A percentile compares a stretch with the other conserved stretches of the same genome.
Evolutionary conservation across 2,888 invertebrate species (phyloP).

Genomic region (Himalopsyche kuldschensis): DNA sequence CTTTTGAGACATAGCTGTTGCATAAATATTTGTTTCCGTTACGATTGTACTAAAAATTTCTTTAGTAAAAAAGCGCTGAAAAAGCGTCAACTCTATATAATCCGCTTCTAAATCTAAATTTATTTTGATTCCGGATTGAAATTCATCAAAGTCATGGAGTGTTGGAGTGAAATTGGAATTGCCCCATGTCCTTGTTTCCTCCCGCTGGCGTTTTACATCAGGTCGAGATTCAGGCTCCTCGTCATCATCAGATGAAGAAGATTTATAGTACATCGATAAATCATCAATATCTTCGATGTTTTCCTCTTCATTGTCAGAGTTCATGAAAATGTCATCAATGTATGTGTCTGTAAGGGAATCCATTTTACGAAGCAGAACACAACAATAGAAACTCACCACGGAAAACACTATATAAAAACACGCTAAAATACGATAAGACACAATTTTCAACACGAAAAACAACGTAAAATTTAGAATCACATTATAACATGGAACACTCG

Average conservation of each 20-base stretch:
- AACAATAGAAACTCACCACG: too few relatives aligned
- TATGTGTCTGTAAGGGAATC: too few relatives aligned
- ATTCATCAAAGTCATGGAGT: slow-evolving; percentile 6
- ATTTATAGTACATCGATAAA: not conserved
- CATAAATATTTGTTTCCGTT: not conserved
- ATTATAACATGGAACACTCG: too few relatives aligned
- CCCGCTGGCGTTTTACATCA: not conserved
- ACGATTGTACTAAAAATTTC: not conserved
- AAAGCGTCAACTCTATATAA: not conserved
- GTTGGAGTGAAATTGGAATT: not conserved
- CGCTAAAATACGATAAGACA: too few relatives aligned
- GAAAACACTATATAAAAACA: too few relatives aligned
- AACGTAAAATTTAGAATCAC: too few relatives aligned
- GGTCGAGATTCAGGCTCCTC: not conserved
- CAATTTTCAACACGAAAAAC: too few relatives aligned
- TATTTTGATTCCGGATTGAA: not conserved
- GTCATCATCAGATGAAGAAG: not conserved
- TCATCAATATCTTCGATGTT: not conserved
- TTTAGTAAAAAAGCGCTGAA: not conserved
- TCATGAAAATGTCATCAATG: not conserved
- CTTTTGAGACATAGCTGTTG: not conserved
- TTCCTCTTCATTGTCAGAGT: slow-evolving; percentile 1
- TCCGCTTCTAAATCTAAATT: not conserved
- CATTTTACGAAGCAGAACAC: too few relatives aligned
- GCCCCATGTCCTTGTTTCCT: not conserved